Evolutionary conservation across 2,113 vertebrate species (phyloP), one percentile per base, ranked within the genome.

Genomic region (Hucho hucho): DNA sequence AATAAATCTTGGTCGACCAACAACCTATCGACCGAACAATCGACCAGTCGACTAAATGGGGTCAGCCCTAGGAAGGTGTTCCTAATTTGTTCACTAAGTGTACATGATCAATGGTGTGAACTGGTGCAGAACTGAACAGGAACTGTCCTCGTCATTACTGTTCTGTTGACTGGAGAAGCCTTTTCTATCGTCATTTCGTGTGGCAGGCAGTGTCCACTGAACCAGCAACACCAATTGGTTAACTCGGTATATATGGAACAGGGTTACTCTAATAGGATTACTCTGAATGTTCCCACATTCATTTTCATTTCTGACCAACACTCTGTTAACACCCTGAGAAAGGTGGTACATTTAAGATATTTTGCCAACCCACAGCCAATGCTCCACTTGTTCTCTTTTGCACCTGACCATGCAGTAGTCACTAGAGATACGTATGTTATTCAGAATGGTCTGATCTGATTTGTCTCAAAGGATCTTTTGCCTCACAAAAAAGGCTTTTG

Each of bases 71-170:
- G 37, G 9, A 43, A 43, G 2, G 37, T 43, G 37, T 43, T 43
- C 9, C 37, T 43, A 43, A 43, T 43, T 43, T 43, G 37, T 43
- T 11, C 37, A 43, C 37, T 43, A 9, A 43, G 37, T 43, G 49
- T 53, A 14, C 49, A 7, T 18, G 65, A 28, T 77, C 77, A 75
- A 71, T 76, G 63, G 61, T 46, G 70, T 78, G 78, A 80, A 74
- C 59, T 73, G 20, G 20, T 6, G 58, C 75, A 73, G 73, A 74
- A 77, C 47, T 58, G 49, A 66, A 68, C 73, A 26, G 58, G 58
- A 61, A 22, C n/a, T 61, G 58, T 61, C n/a, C 18, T 24, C n/a
- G 6, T 61, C 1, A 7, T 16, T 22, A 22, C n/a, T n/a, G 58
- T n/a, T 53, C 20, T n/a, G n/a, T 22, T 61, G 5, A 7, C 58